Evolutionary conservation across 2,888 invertebrate genomes (phyloP), one percentile per base, ranked within the genome.

Genomic region (Pemphredon lugubris): DNA sequence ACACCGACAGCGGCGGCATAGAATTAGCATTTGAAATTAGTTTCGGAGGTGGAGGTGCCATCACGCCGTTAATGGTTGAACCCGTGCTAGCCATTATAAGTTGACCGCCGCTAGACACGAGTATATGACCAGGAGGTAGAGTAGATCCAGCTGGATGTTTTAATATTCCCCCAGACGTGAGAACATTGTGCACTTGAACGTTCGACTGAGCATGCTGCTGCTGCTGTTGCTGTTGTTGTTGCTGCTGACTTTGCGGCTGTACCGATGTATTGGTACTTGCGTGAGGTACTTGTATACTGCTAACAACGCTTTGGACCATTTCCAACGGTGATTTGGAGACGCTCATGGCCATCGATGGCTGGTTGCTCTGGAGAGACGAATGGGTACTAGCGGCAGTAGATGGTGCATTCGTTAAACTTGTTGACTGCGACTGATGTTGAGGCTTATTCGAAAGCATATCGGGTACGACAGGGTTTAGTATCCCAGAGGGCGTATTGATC

Each of bases 301-400:
- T 94, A 54, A 95, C 94, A 2, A 94, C 94, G 83, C 94, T 94
- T 84, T 95, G 95, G 1, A 95, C 94, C 94, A 95, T 95, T 90
- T 95, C 95, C 44, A 95, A 86, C 0, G 95, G 95, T 3, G 94
- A 94, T 86, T 92, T 92, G 0, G 92, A 90, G 2, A 91, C 89
- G 54, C 86, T 90, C 2, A 90, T 84, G 20, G 87, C 87, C 48
- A 73, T 66, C 16, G 90, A 84, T 2, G 89, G 82, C 45, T 86
- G 87, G 59, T 77, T 82, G 5, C 72, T 80, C 2, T 78, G 40
- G 4, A 83, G 67, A 18, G 84, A 47, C 3, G 77, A 68, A 50
- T 81, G 80, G 7, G 73, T 58, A 9, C 77, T 58, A 13, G 68
- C 65, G n/a, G 82, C 65, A 6, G 78, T 77, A 0, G 68, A 65